Percentiles rank a stretch among this genome's conserved stretches.
Evolutionary conservation across 2,797 vertebrate genomes (phyloP).

Genomic region (Gobionotothen gibberifrons): DNA sequence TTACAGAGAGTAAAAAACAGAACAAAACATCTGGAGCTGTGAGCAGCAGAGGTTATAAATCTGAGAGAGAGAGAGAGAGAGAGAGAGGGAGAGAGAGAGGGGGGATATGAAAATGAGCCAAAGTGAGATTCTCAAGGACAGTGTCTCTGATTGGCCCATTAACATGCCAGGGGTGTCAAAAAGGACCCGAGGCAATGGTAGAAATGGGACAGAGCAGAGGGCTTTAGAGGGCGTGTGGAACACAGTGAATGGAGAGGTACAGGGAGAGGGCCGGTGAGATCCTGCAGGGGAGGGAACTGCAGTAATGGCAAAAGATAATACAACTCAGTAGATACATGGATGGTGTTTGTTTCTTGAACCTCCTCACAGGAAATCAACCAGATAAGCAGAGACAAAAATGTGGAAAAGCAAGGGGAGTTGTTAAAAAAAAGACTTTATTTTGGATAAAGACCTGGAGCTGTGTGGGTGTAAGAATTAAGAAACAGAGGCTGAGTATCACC

Average conservation of each 20-base stretch:
- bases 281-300: constrained; percentile 55
- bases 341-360: constrained; percentile 41
- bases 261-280: constrained; percentile 79
- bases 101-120: constrained; percentile 83
- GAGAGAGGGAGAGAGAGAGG: constrained; percentile 56
- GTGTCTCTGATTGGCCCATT: constrained; percentile 78
- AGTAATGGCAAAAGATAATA: constrained; percentile 43
- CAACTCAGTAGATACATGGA: constrained; percentile 29
- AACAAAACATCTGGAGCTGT: constrained; percentile 86
- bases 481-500: constrained; percentile 60
- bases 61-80: constrained; percentile 66
- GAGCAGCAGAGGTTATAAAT: constrained; percentile 84
- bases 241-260: constrained; percentile 64
- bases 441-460: constrained; percentile 46
- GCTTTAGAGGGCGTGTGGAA: constrained; percentile 75
- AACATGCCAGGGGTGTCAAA: constrained; percentile 82
- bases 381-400: constrained; percentile 43
- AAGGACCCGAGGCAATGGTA: constrained; percentile 78
- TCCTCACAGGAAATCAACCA: constrained; percentile 49
- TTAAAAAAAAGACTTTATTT: constrained; percentile 26
- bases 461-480: constrained; percentile 61
- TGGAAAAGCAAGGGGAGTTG: constrained; percentile 53
- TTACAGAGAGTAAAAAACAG: constrained; percentile 85
- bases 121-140: constrained; percentile 84
- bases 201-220: constrained; percentile 81